phyloP scores from a whole-genome alignment of 1,140 invertebrate genomes.

The Acyrthosiphon pisum region DNA sequence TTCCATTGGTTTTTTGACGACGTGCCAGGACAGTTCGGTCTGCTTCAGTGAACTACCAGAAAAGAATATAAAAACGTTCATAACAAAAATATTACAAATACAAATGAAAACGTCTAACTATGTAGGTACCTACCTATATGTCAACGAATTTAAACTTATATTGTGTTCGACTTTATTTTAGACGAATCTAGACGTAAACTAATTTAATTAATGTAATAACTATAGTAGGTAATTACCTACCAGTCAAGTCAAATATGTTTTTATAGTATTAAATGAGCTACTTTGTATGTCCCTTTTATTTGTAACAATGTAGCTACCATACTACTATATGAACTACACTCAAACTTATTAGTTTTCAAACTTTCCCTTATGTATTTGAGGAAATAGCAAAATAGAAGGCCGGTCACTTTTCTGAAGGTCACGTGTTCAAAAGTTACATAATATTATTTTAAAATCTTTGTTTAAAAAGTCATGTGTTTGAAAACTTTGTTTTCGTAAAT shows the following conservation, averaged over 20 bases:
- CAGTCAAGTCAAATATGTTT: neutral
- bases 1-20: neutral
- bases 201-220: neutral
- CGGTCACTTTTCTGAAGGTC: too few relatives aligned
- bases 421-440: too few relatives aligned
- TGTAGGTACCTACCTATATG: neutral
- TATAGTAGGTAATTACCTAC: neutral
- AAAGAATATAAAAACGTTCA: neutral
- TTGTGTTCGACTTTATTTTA: neutral
- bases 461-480: neutral
- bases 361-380: neutral
- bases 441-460: neutral
- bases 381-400: too few relatives aligned
- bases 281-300: neutral
- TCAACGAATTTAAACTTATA: neutral
- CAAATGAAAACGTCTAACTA: neutral
- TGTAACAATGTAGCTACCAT: neutral
- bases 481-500: too few relatives aligned
- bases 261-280: neutral
- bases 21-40: neutral
- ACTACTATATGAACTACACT: neutral
- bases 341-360: neutral
- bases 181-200: neutral
- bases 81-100: neutral
- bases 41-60: constrained; percentile 32